Conservation (phyloP, 1,140 invertebrate genomes). For the Chlorops oryzae region DNA sequence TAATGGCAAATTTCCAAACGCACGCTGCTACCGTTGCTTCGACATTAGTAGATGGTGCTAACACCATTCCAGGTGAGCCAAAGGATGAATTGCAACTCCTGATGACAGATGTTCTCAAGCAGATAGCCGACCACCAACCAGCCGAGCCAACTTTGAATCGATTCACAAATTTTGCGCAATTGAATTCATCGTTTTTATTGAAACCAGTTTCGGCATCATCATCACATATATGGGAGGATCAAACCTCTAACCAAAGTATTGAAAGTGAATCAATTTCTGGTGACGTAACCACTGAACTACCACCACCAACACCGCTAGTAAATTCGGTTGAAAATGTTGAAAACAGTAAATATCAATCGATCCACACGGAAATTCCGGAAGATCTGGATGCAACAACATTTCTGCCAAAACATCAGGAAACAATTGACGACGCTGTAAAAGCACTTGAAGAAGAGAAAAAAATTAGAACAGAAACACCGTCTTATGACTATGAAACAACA, state of each 20-base stretch:
- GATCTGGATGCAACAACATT: conserved; percentile 18
- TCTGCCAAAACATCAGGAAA: conserved; percentile 20
- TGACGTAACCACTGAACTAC: too few species aligned
- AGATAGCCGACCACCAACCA: conserved; percentile 20
- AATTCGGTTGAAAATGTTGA: too few species aligned
- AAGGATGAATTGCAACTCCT: conserved; percentile 41
- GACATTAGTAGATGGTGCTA: conserved; percentile 37
- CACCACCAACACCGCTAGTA: too few species aligned
- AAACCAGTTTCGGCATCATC: not conserved
- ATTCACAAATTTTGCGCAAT: conserved; percentile 32
- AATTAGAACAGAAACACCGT: not conserved
- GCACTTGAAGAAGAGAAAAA: not conserved
- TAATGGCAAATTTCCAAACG: conserved; percentile 44
- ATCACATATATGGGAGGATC: too few species aligned
- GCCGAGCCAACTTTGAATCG: conserved; percentile 23
- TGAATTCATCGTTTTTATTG: conserved; percentile 33
- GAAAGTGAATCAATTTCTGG: too few species aligned
- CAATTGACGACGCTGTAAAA: not conserved
- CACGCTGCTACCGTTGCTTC: conserved; percentile 48
- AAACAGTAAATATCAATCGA: too few species aligned
- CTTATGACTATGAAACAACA: conserved; percentile 17
- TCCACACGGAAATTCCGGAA: too few species aligned
- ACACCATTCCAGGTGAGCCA: conserved; percentile 30
- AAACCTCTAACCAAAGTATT: too few species aligned
- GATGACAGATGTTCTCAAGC: conserved; percentile 40